phyloP scores from a whole-genome alignment of 2,888 invertebrate genomes.

The Operophtera brumata region DNA sequence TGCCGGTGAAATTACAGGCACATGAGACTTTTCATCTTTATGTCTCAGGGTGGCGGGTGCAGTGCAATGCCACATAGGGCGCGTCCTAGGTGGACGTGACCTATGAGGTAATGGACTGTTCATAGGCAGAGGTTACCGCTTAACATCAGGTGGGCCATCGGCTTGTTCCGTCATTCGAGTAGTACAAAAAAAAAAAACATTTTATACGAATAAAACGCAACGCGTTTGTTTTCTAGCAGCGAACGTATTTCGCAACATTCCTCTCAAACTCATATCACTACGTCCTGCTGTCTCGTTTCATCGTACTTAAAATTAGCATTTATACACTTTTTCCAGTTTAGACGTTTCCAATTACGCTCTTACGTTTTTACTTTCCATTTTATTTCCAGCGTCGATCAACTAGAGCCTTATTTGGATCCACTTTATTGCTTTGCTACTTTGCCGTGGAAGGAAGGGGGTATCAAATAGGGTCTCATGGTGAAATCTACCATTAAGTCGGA shows the following conservation, averaged over 20 bases:
- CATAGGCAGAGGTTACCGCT: too few species aligned
- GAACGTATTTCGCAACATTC: background rate
- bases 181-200: too few species aligned
- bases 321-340: slow-evolving; percentile 14
- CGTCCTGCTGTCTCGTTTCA: background rate
- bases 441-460: slow-evolving; percentile 10
- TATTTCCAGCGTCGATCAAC: slow-evolving; percentile 1
- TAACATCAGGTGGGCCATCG: too few species aligned
- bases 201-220: too few species aligned
- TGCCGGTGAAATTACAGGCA: too few species aligned
- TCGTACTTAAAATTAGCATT: slow-evolving; percentile 9
- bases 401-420: slow-evolving; percentile 13
- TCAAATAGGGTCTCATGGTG: slow-evolving; percentile 28
- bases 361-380: slow-evolving; percentile 11
- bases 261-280: background rate
- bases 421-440: slow-evolving; percentile 22
- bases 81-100: too few species aligned
- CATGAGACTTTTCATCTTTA: too few species aligned
- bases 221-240: too few species aligned
- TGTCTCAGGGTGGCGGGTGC: too few species aligned
- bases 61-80: too few species aligned
- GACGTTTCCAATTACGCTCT: slow-evolving; percentile 9
- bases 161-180: too few species aligned
- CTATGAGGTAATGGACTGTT: too few species aligned
- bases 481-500: slow-evolving; percentile 30